Base-by-base conservation (phyloP, 2,113 vertebrate species). In the Petaurus breviceps region DNA sequence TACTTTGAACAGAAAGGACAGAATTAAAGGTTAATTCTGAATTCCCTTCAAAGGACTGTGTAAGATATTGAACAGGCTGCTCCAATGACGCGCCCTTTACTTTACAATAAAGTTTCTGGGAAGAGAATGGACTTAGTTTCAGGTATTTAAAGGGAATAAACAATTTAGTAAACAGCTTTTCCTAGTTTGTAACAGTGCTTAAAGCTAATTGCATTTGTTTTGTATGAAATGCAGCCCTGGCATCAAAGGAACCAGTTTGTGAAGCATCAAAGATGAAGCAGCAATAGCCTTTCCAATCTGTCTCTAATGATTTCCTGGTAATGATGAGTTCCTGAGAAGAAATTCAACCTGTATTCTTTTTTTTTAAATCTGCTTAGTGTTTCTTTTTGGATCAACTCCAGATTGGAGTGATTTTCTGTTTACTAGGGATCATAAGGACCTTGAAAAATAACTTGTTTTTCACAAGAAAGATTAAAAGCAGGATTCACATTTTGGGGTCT, bases 221-320 rank as follows among this genome's bases (percentile, higher is more conserved):
- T 96, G 89, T 61, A 84, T 90, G 94, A 94, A 47, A 91, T 94
- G 55, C 89, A 94, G 90, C 92, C 43, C 90, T 91, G 94, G 90
- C 91, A 93, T 93, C 95, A 93, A 91, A 91, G 94, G 94, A 51
- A 25, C 0, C 89, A 25, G 25, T n/a, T 37, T 92, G 90, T 84
- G 47, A 11, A 95, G 89, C 84, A 93, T 95, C 93, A 92, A 53
- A 95, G 37, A 37, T 77, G 95, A 97, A 57, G 89, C 46, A 90
- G 94, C 53, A 93, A 92, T 90, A 68, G 90, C 31, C 3, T 92
- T 92, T 96, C 95, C 98, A 97, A 96, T 97, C 93, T 97, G 95
- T 94, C 95, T 90, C 92, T 97, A 96, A 97, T 97, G 95, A 95
- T 96, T 93, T 97, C 51, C 50, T 97, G 95, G 95, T 95, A 94